Evolutionary conservation across 1,140 invertebrate genomes (phyloP).

Genomic region (Cyphomyrmex costatus): DNA sequence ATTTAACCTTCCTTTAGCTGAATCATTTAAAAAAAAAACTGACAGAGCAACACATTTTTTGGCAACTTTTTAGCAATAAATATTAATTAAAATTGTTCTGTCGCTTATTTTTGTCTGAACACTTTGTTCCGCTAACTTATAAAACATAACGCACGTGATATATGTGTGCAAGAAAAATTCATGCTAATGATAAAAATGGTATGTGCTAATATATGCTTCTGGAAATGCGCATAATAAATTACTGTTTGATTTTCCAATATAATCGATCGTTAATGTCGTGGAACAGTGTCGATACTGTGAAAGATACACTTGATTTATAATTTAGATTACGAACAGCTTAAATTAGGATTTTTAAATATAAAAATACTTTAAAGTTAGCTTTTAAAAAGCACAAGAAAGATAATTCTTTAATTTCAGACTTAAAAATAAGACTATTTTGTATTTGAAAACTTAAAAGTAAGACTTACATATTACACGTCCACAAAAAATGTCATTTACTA

Average conservation of each 20-base stretch:
- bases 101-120: too few species aligned
- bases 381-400: background rate
- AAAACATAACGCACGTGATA: background rate
- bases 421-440: too few species aligned
- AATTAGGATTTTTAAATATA: background rate
- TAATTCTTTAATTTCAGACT: too few species aligned
- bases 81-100: too few species aligned
- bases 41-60: too few species aligned
- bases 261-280: background rate
- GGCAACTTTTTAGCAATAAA: too few species aligned
- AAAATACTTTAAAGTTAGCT: background rate
- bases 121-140: too few species aligned
- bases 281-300: background rate
- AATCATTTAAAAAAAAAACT: too few species aligned
- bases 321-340: background rate
- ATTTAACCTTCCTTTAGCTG: too few species aligned
- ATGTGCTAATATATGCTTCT: background rate
- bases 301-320: conserved; percentile 18
- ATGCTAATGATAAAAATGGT: background rate
- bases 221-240: background rate
- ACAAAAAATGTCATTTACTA: too few species aligned
- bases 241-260: background rate
- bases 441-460: too few species aligned
- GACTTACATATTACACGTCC: too few species aligned
- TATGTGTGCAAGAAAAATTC: conserved; percentile 1